Percentiles rank a stretch among this genome's conserved stretches.
Evolutionary conservation across 2,797 vertebrate species (phyloP).

Genomic region (Pristis pectinata): DNA sequence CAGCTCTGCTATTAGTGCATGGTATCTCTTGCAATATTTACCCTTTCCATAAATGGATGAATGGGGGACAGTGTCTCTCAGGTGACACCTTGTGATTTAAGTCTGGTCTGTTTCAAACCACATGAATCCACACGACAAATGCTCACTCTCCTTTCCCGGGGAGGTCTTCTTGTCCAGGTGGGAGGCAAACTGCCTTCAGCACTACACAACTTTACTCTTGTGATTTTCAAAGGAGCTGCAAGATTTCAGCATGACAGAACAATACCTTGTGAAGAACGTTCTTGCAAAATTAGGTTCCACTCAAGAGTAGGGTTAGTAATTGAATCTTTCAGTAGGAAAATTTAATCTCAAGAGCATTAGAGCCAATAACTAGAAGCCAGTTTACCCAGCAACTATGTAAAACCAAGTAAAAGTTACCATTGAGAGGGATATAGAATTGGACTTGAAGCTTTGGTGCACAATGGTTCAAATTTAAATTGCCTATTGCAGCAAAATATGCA

Average conservation of each 20-base stretch:
- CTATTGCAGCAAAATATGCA: not conserved
- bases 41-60: not conserved
- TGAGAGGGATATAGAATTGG: not conserved
- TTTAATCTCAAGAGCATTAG: not conserved
- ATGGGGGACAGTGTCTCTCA: not conserved
- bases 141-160: not conserved
- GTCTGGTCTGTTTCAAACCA: not conserved
- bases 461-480: not conserved
- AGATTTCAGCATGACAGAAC: not conserved
- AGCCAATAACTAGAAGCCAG: not conserved
- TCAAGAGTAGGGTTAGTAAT: not conserved
- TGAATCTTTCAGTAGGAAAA: not conserved
- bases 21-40: not conserved
- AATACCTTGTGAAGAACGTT: not conserved
- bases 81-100: not conserved
- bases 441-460: not conserved
- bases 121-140: not conserved
- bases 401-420: not conserved
- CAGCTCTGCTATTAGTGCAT: not conserved
- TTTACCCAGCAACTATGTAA: not conserved
- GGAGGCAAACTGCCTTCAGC: slow-evolving; percentile 1
- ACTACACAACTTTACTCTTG: not conserved
- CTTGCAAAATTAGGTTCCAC: not conserved
- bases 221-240: not conserved
- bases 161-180: not conserved